Base-by-base conservation (phyloP, 2,113 vertebrate species). In the Turdus rufiventris region DNA sequence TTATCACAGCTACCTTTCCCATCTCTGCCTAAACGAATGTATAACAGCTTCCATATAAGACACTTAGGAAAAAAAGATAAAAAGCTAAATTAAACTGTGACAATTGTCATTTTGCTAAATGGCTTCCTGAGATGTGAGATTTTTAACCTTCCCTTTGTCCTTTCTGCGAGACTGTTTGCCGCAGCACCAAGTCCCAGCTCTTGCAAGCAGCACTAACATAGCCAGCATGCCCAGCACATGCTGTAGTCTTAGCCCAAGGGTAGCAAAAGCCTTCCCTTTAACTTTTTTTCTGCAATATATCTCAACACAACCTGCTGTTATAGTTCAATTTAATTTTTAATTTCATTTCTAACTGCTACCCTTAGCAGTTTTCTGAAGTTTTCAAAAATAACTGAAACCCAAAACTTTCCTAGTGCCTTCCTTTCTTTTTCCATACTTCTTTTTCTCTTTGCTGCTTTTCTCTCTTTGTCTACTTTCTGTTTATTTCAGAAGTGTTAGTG, bases 151-250 rank as follows among this genome's bases (percentile, higher is more conserved):
- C 28, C 28, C 13, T 74, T 57, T n/a, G 42, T 85, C 60, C 63
- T 80, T 6, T 53, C 16, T n/a, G 11, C 0, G 3, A 56, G 14
- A 42, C 12, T 70, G 36, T 45, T 91, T 89, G 19, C 42, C 23
- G 16, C 4, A 57, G 25, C 33, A 31, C 3, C 5, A 38, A 33
- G 25, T 45, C n/a, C 16, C 10, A 61, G 13, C 9, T 43, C 33
- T 15, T 47, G 23, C 24, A 65, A 84, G 45, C 18, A 56, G 12
- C 29, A 25, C 31, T 57, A 74, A n/a, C 9, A 2, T 7, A 28
- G 19, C 4, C 12, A 70, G 14, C 0, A 0, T 53, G 13, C 29
- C 21, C 40, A 29, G 11, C 10, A 45, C 0, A 2, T 15, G 13
- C 2, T 3, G 12, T 5, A 62, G 28, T 19, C 43, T 68, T 36